phyloP scores from a whole-genome alignment of 2,113 vertebrate genomes.

The Syngnathoides biaculeatus region DNA sequence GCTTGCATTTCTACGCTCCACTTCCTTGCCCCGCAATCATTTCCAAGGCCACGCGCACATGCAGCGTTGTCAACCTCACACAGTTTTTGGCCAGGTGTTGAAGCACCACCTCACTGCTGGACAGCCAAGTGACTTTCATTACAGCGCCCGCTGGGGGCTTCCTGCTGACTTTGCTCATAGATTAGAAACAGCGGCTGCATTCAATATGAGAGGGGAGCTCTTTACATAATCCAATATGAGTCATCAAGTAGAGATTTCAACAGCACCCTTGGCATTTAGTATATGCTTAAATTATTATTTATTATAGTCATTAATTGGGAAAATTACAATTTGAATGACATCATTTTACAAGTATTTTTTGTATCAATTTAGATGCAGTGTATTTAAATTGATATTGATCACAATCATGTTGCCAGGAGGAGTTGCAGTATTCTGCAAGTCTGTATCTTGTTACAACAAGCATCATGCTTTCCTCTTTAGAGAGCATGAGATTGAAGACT shows the following conservation, averaged over 20 bases:
- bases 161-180: constrained; percentile 52
- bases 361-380: no score
- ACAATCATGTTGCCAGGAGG: no score
- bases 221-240: constrained; percentile 38
- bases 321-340: no score
- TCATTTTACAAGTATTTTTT: no score
- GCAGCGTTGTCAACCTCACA: constrained; percentile 48
- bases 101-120: constrained; percentile 71
- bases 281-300: neutral
- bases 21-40: constrained; percentile 60
- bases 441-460: no score
- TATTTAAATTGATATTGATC: no score
- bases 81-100: constrained; percentile 66
- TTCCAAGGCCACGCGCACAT: constrained; percentile 47
- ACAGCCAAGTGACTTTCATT: constrained; percentile 67
- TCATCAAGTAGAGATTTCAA: constrained; percentile 27
- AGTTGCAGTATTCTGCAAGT: no score
- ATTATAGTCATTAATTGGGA: no score
- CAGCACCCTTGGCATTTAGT: constrained; percentile 2
- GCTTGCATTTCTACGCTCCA: constrained; percentile 51
- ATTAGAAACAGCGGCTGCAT: constrained; percentile 43
- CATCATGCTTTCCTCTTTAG: no score
- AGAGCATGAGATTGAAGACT: no score
- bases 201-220: constrained; percentile 26
- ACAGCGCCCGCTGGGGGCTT: constrained; percentile 49